These are phyloP conservation scores for Pedetes capensis DNA, from an alignment of 2,113 vertebrate species.

Conservation along the genomic window DNA sequence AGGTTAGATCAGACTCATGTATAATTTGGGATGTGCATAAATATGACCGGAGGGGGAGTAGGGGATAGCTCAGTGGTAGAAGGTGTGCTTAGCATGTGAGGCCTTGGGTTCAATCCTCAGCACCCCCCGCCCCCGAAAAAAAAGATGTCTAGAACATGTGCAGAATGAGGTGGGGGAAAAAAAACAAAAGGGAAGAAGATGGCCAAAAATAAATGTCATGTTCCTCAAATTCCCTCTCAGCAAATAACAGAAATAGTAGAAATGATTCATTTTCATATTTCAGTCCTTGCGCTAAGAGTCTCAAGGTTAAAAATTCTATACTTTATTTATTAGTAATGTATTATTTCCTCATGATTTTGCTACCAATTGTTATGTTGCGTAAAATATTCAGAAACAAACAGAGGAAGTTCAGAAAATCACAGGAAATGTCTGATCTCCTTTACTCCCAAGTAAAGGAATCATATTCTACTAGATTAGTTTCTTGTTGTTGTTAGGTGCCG, in stretches of 20 bases:
- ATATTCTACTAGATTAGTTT: background rate
- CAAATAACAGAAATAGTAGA: background rate
- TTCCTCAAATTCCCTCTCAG: background rate
- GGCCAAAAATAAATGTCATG: background rate
- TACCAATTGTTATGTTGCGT: background rate
- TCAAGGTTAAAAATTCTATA: background rate
- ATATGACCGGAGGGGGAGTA: background rate
- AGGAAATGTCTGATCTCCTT: constrained; percentile 20
- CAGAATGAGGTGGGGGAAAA: background rate
- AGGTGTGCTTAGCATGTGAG: background rate
- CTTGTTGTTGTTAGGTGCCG: no score
- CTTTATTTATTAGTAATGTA: background rate
- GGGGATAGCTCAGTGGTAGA: background rate
- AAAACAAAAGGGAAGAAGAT: background rate
- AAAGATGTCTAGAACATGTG: background rate
- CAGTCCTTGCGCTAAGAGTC: background rate
- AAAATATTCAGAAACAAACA: constrained; percentile 45
- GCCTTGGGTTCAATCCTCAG: background rate
- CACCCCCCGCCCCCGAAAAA: background rate
- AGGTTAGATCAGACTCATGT: background rate
- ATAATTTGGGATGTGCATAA: background rate
- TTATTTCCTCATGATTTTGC: constrained; percentile 24
- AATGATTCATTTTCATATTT: background rate
- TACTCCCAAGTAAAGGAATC: background rate
- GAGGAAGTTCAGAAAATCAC: constrained; percentile 48